phyloP scores from a whole-genome alignment of 2,113 vertebrate species.

The Odontophorus gujanensis region DNA sequence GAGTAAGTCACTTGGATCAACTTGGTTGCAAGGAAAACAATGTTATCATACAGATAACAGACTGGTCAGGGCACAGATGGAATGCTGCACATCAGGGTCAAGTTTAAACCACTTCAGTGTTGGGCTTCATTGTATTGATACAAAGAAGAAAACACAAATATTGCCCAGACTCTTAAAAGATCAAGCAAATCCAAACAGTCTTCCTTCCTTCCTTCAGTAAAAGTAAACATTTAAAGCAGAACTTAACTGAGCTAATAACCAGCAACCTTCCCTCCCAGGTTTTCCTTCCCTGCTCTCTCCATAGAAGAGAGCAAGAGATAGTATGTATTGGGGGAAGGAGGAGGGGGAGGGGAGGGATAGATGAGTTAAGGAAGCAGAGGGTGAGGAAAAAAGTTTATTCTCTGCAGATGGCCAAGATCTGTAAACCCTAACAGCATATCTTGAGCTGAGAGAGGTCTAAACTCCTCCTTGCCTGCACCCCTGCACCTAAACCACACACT shows the following conservation, averaged over 20 bases:
- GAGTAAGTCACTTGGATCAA: not conserved
- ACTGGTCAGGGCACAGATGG: not conserved
- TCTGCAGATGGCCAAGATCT: not conserved
- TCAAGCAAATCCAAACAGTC: slow-evolving; percentile 48
- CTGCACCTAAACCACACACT: not conserved
- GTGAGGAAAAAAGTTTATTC: not conserved
- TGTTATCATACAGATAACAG: not conserved
- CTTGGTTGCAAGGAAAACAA: slow-evolving; percentile 8
- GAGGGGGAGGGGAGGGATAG: not conserved
- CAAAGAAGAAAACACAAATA: slow-evolving; percentile 41
- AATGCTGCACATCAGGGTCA: not conserved
- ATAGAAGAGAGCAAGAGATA: not conserved
- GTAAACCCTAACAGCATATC: not conserved
- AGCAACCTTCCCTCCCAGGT: not conserved
- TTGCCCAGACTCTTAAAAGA: slow-evolving; percentile 42
- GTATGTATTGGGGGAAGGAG: not conserved
- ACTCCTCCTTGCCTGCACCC: not conserved
- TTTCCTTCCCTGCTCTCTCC: slow-evolving; percentile 6
- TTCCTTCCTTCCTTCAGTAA: slow-evolving; percentile 51
- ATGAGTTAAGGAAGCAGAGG: not conserved
- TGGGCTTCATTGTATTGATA: slow-evolving; percentile 21
- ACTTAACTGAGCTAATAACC: not conserved
- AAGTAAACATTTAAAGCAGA: slow-evolving; percentile 53
- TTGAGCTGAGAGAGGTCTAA: not conserved
- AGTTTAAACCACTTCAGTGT: not conserved